phyloP scores from a whole-genome alignment of 2,888 invertebrate species.

The Gibbula magus region DNA sequence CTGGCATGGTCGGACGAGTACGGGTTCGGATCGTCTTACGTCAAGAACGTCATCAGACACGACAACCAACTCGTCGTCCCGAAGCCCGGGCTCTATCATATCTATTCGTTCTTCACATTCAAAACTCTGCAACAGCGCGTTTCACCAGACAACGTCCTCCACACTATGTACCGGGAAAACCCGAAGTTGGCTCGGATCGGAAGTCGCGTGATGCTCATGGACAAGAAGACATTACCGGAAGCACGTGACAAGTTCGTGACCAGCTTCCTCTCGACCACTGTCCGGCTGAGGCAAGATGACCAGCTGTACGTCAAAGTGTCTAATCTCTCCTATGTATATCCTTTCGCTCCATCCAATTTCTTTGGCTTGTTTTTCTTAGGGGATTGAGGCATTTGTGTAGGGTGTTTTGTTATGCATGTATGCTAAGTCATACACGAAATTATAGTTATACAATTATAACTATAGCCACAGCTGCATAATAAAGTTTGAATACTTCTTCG shows the following conservation, averaged over 20 bases:
- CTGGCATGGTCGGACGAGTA: not conserved
- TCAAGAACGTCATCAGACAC: not conserved
- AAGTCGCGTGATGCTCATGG: not conserved
- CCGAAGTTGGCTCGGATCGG: not conserved
- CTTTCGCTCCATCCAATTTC: not conserved
- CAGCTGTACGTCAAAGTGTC: not conserved
- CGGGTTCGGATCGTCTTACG: not conserved
- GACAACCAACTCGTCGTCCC: not conserved
- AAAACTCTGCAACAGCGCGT: not conserved
- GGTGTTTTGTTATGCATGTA: too few species aligned
- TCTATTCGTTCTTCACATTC: not conserved
- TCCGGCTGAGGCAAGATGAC: not conserved
- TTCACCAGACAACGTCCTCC: not conserved
- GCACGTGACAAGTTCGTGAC: not conserved
- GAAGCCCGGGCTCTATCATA: not conserved
- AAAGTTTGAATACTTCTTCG: too few species aligned
- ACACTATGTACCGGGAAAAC: not conserved
- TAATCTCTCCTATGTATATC: not conserved
- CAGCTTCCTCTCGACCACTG: not conserved
- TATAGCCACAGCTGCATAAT: too few species aligned
- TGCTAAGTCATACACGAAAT: too few species aligned
- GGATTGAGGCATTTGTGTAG: not conserved
- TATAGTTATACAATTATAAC: too few species aligned
- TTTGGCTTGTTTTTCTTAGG: not conserved
- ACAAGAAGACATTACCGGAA: not conserved